phyloP scores from a whole-genome alignment of 2,888 invertebrate genomes.

The Endotricha flammealis region DNA sequence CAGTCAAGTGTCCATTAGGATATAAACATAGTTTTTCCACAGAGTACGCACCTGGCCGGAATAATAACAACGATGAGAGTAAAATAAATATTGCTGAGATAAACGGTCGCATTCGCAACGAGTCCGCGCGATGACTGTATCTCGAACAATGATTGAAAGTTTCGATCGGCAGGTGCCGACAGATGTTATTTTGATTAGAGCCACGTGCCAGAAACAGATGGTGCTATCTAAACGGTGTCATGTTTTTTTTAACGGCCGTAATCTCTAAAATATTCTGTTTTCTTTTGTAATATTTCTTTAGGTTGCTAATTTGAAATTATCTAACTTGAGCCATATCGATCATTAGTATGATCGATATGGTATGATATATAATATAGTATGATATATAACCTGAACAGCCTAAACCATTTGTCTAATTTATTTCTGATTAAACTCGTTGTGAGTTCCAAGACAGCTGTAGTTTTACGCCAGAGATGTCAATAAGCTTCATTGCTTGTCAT shows the following conservation, averaged over 20 bases:
- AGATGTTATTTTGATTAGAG: slow-evolving; percentile 43
- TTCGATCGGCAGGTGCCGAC: slow-evolving; percentile 48
- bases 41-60: slow-evolving; percentile 46
- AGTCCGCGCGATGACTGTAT: slow-evolving; percentile 50
- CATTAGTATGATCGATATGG: too few species aligned
- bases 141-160: slow-evolving; percentile 56
- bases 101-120: slow-evolving; percentile 33
- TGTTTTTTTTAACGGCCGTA: slow-evolving; percentile 14
- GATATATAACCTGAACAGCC: too few species aligned
- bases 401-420: too few species aligned
- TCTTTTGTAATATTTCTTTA: not conserved
- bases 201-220: slow-evolving; percentile 36
- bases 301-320: too few species aligned
- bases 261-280: not conserved
- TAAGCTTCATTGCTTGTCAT: too few species aligned
- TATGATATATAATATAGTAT: too few species aligned
- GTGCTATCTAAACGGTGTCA: slow-evolving; percentile 18
- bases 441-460: too few species aligned
- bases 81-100: slow-evolving; percentile 51
- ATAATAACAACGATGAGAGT: slow-evolving; percentile 46
- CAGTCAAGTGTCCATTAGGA: too few species aligned
- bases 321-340: too few species aligned
- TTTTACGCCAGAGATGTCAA: too few species aligned
- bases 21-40: slow-evolving; percentile 45
- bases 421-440: too few species aligned